These are phyloP conservation scores for Diachasmimorpha longicaudata DNA, from an alignment of 1,140 invertebrate genomes.

Conservation along the genomic window DNA sequence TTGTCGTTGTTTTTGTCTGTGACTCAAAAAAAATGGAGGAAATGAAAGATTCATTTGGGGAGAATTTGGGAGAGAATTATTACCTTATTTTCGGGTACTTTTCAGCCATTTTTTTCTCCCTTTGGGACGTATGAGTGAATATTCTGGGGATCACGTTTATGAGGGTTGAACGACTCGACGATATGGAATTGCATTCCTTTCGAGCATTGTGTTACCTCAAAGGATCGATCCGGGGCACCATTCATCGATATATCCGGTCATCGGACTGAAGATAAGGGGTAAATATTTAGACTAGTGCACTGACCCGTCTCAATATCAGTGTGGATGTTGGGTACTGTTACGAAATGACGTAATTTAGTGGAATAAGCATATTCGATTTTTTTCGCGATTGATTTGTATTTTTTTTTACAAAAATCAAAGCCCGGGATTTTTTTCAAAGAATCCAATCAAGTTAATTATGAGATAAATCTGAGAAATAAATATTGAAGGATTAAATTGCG, in stretches of 20 bases:
- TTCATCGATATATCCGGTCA: conserved; percentile 30
- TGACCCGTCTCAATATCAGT: conserved; percentile 34
- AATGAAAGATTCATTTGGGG: too few species aligned
- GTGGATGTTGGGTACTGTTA: neutral
- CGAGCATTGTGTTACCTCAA: neutral
- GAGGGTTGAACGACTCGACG: neutral
- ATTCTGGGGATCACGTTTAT: neutral
- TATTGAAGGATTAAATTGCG: too few species aligned
- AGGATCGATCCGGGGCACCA: neutral
- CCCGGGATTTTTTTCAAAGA: too few species aligned
- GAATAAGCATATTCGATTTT: too few species aligned
- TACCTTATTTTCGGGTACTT: too few species aligned
- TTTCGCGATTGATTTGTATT: neutral
- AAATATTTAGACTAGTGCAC: conserved; percentile 48
- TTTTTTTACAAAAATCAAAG: neutral
- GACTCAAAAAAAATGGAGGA: too few species aligned
- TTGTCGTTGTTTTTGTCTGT: too few species aligned
- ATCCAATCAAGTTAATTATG: too few species aligned
- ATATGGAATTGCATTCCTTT: neutral
- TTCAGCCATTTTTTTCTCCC: too few species aligned
- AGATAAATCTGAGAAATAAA: too few species aligned
- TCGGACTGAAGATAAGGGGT: conserved; percentile 31
- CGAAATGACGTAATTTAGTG: neutral
- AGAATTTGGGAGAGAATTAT: too few species aligned
- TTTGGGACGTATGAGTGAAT: neutral